A percentile compares a stretch with the other conserved stretches of the same genome.
Evolutionary conservation across 2,113 vertebrate species (phyloP).

Genomic region (Galeopterus variegatus): DNA sequence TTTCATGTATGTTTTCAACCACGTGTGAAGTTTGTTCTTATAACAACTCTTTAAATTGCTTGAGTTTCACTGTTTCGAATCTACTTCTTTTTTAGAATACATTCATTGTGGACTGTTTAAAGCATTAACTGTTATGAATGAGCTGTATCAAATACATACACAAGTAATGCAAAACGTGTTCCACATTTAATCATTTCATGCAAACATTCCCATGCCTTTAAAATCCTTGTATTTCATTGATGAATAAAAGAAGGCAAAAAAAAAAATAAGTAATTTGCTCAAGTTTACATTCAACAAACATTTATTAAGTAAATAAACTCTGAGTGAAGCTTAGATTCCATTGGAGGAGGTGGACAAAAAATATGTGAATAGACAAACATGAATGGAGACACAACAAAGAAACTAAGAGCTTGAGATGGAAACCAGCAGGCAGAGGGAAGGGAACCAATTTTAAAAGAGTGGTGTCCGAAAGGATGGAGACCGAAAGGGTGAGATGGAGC

Average conservation of each 20-base stretch:
- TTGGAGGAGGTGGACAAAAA: background rate
- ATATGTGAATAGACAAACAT: background rate
- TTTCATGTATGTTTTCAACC: background rate
- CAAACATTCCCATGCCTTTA: slow-evolving; percentile 7
- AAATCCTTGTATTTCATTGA: slow-evolving; percentile 37
- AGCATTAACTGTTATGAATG: background rate
- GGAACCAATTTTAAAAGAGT: background rate
- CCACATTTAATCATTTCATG: slow-evolving; percentile 20
- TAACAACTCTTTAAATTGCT: background rate
- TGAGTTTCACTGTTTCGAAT: slow-evolving; percentile 32
- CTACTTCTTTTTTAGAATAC: slow-evolving; percentile 19
- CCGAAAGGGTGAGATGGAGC: background rate
- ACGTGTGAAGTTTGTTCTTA: background rate
- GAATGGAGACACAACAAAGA: background rate
- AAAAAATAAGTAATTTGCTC: slow-evolving; percentile 12
- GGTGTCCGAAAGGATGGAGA: background rate
- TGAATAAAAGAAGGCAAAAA: background rate
- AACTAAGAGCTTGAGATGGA: background rate
- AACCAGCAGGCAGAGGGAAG: background rate
- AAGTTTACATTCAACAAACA: background rate
- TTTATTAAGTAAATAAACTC: slow-evolving; percentile 35
- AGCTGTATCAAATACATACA: background rate
- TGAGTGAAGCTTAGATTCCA: slow-evolving; percentile 36
- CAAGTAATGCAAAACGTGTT: background rate
- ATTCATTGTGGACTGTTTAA: background rate